These are phyloP conservation scores for Neuroterus valhalla DNA, from an alignment of 1,140 invertebrate genomes.

Conservation along the genomic window DNA sequence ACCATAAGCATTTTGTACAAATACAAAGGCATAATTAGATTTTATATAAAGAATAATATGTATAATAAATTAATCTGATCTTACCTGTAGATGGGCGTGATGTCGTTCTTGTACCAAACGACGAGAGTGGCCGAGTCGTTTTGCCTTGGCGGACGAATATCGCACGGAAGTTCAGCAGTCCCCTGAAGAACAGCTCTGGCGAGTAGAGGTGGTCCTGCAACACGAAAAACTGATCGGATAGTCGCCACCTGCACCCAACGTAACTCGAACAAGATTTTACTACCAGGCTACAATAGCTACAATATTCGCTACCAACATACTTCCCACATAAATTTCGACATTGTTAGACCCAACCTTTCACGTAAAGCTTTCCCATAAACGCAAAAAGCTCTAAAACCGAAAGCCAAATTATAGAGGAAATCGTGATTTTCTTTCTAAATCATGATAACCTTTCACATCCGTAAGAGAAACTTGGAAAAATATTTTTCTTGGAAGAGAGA, in stretches of 20 bases:
- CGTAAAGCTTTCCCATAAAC: neutral
- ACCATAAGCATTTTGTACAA: no score
- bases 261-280: conserved; percentile 24
- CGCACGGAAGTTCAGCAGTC: conserved; percentile 79
- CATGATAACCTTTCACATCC: no score
- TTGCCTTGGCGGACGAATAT: conserved; percentile 77
- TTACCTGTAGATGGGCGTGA: conserved; percentile 81
- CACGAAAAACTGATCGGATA: conserved; percentile 62
- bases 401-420: no score
- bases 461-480: no score
- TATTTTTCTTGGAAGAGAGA: no score
- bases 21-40: no score
- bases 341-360: neutral
- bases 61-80: conserved; percentile 35
- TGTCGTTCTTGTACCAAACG: conserved; percentile 82
- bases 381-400: no score
- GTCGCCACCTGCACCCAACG: conserved; percentile 47
- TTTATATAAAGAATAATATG: neutral
- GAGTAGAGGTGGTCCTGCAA: conserved; percentile 78
- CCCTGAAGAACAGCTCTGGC: conserved; percentile 78
- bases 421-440: no score
- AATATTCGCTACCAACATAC: neutral
- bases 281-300: neutral
- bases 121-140: conserved; percentile 79
- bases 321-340: neutral